Evolutionary conservation across 2,797 vertebrate species (phyloP).

Genomic region (Mallotus villosus): DNA sequence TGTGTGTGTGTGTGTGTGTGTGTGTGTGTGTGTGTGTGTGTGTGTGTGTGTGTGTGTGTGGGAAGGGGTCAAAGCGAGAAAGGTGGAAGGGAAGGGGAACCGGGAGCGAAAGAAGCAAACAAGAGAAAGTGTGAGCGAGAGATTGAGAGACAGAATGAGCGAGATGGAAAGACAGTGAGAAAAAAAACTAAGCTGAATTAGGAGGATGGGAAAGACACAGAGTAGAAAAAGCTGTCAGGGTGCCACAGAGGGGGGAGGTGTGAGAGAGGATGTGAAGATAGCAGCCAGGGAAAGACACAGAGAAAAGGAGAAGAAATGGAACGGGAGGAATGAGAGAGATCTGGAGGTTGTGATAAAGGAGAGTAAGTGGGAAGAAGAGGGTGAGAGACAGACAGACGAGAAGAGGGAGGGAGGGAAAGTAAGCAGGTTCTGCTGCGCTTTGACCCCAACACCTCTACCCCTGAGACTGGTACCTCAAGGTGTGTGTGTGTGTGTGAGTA

Average conservation of each 20-base stretch:
- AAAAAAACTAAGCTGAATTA: neutral
- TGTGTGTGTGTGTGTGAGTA: no score
- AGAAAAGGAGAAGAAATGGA: constrained; percentile 43
- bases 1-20: neutral
- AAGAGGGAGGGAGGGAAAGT: neutral
- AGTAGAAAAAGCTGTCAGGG: neutral
- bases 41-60: no score
- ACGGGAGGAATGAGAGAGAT: constrained; percentile 35
- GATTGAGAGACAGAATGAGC: constrained; percentile 15
- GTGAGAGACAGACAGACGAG: neutral
- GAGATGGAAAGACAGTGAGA: neutral
- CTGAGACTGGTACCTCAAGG: no score
- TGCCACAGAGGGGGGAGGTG: constrained; percentile 26
- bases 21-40: neutral
- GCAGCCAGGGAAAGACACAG: constrained; percentile 32
- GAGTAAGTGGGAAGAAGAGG: constrained; percentile 9
- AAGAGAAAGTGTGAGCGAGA: neutral
- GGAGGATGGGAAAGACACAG: neutral
- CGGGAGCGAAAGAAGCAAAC: no score
- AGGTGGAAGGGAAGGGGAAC: no score
- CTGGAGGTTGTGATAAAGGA: constrained; percentile 27
- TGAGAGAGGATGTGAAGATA: neutral
- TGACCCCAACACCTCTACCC: no score
- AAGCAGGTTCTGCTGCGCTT: no score
- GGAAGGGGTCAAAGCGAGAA: neutral